phyloP scores from a whole-genome alignment of 2,888 invertebrate species.

The Cryptus armator region DNA sequence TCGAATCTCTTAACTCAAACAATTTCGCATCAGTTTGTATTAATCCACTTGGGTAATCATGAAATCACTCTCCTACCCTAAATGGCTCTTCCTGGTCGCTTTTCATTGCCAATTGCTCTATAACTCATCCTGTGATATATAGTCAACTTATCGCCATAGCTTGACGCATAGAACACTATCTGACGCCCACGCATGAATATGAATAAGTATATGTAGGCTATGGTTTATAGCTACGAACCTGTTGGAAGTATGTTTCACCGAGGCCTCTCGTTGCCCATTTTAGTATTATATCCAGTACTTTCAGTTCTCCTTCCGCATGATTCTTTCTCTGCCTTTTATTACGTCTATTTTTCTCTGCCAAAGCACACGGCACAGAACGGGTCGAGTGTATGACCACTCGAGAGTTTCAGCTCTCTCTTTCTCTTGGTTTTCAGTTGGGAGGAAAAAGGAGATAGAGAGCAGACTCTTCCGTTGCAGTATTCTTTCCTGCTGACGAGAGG shows the following conservation, averaged over 20 bases:
- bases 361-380: slow-evolving; percentile 19
- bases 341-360: not conserved
- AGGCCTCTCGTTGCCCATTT: slow-evolving; percentile 12
- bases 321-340: slow-evolving; percentile 21
- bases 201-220: not conserved
- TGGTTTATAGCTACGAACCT: not conserved
- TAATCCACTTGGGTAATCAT: too few species aligned
- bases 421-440: not conserved
- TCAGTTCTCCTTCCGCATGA: not conserved
- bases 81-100: too few species aligned
- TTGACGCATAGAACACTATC: not conserved
- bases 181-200: not conserved
- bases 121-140: too few species aligned
- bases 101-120: too few species aligned
- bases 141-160: too few species aligned
- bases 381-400: slow-evolving; percentile 40
- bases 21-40: too few species aligned
- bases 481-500: slow-evolving; percentile 44
- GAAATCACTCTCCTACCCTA: too few species aligned
- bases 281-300: not conserved
- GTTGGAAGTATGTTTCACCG: not conserved
- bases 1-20: too few species aligned
- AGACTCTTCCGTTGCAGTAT: slow-evolving; percentile 30
- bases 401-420: not conserved
- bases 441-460: not conserved